Percentiles rank a stretch among this genome's conserved stretches.
phyloP scores from a whole-genome alignment of 2,113 vertebrate species.

The Daphoenositta chrysoptera region DNA sequence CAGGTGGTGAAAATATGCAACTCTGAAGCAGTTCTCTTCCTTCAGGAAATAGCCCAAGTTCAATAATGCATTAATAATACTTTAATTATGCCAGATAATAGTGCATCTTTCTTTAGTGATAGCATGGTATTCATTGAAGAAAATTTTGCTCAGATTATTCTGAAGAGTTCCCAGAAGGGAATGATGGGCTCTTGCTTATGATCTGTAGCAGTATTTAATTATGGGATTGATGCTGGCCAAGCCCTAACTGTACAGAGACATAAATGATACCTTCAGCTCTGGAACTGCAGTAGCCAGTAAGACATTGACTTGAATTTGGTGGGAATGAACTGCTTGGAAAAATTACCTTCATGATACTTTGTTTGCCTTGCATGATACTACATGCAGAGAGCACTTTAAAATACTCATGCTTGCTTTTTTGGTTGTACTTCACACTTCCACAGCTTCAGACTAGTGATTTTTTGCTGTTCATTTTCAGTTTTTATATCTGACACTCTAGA shows the following conservation, averaged over 20 bases:
- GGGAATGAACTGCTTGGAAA: not conserved
- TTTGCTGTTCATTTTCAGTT: not conserved
- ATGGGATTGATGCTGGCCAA: rapidly evolving
- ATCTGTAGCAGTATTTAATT: not conserved
- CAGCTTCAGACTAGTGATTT: not conserved
- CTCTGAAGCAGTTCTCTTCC: not conserved
- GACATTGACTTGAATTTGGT: not conserved
- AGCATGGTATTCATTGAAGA: not conserved
- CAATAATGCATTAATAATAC: not conserved
- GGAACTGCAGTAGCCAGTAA: not conserved
- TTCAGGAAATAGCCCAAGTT: not conserved
- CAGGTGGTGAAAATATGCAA: not conserved
- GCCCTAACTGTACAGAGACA: not conserved
- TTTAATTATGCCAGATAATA: not conserved
- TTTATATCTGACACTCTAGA: not conserved
- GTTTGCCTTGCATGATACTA: not conserved
- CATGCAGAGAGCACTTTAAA: not conserved
- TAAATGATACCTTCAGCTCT: not conserved
- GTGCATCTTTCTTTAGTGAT: not conserved
- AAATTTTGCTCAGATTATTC: not conserved
- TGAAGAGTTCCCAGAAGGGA: not conserved
- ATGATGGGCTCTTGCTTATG: not conserved
- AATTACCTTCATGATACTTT: rapidly evolving
- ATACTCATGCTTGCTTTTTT: not conserved
- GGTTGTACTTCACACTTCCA: not conserved